Conservation (phyloP, 2,113 vertebrate species). For the Sinosuthora webbiana region DNA sequence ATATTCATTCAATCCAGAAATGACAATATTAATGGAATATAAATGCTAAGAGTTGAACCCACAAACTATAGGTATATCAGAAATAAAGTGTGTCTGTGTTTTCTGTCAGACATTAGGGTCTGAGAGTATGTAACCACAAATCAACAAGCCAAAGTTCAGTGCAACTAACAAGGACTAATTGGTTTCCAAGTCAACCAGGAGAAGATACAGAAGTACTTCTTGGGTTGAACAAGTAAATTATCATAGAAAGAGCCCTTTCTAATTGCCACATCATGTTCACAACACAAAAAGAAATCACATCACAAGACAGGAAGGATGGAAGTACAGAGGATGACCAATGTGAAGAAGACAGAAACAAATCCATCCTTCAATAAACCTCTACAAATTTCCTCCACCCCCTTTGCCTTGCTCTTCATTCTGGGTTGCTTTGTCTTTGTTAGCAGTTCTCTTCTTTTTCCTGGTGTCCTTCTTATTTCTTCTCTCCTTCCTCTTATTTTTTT, state of each 20-base stretch:
- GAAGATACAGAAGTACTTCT: not conserved
- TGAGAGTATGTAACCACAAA: not conserved
- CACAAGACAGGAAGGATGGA: not conserved
- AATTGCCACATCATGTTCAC: not conserved
- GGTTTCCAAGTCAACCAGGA: not conserved
- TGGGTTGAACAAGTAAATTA: not conserved
- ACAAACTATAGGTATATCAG: not conserved
- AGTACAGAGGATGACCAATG: not conserved
- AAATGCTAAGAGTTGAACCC: not conserved
- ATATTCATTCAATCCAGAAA: conserved; percentile 4
- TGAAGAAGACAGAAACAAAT: not conserved
- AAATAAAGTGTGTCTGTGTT: not conserved
- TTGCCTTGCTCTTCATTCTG: not conserved
- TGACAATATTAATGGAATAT: not conserved
- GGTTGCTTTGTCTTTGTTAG: not conserved
- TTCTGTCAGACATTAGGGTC: not conserved
- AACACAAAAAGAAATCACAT: not conserved
- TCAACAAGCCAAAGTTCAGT: not conserved
- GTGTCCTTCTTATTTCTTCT: not conserved
- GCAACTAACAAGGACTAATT: not conserved
- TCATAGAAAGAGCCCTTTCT: not conserved
- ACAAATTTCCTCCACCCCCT: not conserved
- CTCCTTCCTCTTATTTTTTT: not conserved
- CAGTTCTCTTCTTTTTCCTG: not conserved
- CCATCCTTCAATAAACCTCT: not conserved